A percentile compares a stretch with the other conserved stretches of the same genome.
phyloP scores from a whole-genome alignment of 1,140 invertebrate species.

The Hyles vespertilio region DNA sequence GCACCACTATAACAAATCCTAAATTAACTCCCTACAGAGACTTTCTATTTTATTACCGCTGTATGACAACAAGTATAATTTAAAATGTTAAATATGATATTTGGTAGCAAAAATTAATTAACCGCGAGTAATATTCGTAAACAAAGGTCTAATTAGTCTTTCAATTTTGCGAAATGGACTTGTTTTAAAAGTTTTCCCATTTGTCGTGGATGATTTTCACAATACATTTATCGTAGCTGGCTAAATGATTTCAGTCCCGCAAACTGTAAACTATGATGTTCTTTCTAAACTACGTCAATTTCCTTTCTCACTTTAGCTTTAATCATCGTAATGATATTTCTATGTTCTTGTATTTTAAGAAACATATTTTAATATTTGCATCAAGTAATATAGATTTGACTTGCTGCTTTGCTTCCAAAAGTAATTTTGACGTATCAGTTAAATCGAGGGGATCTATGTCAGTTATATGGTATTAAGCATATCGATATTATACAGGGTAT shows the following conservation, averaged over 20 bases:
- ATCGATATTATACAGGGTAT: too few relatives aligned
- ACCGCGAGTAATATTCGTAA: background rate
- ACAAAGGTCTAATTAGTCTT: constrained; percentile 4
- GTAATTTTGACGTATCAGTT: constrained; percentile 58
- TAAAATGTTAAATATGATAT: constrained; percentile 4
- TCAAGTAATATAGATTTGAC: constrained; percentile 70
- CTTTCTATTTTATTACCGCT: too few relatives aligned
- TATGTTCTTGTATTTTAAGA: background rate
- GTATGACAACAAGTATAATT: too few relatives aligned
- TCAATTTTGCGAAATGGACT: constrained; percentile 5
- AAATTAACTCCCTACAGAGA: too few relatives aligned
- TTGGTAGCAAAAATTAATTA: constrained; percentile 8
- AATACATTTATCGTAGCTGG: constrained; percentile 9
- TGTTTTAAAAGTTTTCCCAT: constrained; percentile 18
- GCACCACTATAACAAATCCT: too few relatives aligned
- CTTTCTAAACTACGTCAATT: too few relatives aligned
- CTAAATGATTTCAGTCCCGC: constrained; percentile 9
- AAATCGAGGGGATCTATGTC: constrained; percentile 72
- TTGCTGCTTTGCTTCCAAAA: constrained; percentile 71
- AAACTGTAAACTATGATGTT: too few relatives aligned
- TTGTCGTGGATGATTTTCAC: constrained; percentile 21
- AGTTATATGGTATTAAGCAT: constrained; percentile 27
- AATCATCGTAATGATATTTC: too few relatives aligned
- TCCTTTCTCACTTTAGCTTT: too few relatives aligned
- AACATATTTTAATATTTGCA: constrained; percentile 70